Base-by-base conservation (phyloP, 2,888 invertebrate genomes). In the Rhagonycha lutea region DNA sequence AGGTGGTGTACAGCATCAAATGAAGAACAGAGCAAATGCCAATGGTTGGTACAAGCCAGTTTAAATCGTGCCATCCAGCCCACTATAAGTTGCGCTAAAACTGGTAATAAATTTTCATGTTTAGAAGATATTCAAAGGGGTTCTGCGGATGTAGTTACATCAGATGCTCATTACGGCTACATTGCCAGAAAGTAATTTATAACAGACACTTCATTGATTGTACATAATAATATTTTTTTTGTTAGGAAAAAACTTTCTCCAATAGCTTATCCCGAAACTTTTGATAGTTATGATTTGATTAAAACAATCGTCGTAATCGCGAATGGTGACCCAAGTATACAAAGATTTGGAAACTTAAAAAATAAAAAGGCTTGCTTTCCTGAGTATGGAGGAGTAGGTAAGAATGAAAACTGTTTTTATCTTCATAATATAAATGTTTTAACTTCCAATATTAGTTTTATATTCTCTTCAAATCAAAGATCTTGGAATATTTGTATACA, bases 311-410 rank as follows among this genome's bases (percentile, higher is more conserved):
- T 92, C 14, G 86, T 93, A 0, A 90, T 76, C 28, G 74, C 72
- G 28, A 67, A 18, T 10, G 62, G 67, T 28, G 18, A 89, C 79
- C 79, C 82, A 14, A 78, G 83, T n/a, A 78, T 81, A n/a, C 82
- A 86, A 23, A 87, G 88, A 26, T 91, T 92, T 79, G 88, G 89
- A 77, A 90, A 91, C 83, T 83, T 94, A 2, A 87, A 89, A 61
- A 89, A 87, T 1, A 90, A 88, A 79, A 89, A 87, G 24, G 92
- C 91, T 0, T 94, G 93, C 84, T 91, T 94, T 87, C 92, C 93
- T 0, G 92, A 92, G 82, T 93, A 89, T 80, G 91, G 92, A 0
- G 93, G 93, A 47, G 90, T 93, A 72, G 90, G 92, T 92, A 79
- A 87, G 82, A 69, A 47, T 47, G n/a, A n/a, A 18, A 18, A 28